Conservation (phyloP, 2,113 vertebrate genomes). For the Ceyx melanurus region DNA sequence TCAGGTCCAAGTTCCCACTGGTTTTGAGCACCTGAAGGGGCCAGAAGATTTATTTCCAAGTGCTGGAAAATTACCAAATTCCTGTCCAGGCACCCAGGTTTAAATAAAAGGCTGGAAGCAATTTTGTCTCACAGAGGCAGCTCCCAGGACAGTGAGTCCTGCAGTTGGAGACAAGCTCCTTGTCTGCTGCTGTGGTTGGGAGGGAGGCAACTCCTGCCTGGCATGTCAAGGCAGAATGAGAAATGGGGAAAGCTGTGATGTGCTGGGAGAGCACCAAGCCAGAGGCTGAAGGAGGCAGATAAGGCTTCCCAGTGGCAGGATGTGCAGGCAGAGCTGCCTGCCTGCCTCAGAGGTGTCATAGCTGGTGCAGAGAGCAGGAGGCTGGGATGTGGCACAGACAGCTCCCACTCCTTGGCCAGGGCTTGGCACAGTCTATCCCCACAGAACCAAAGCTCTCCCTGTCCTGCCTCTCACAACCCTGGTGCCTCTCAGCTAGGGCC, state of each 20-base stretch:
- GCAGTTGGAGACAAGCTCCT: background rate
- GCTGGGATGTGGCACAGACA: background rate
- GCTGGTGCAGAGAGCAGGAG: background rate
- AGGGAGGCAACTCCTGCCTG: background rate
- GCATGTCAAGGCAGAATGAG: background rate
- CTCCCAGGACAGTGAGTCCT: background rate
- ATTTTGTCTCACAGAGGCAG: background rate
- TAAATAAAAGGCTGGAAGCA: background rate
- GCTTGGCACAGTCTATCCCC: background rate
- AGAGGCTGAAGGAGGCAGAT: background rate
- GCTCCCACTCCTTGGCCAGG: rapidly evolving
- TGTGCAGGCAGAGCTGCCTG: background rate
- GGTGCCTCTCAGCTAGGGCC: background rate
- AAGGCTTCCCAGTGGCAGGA: background rate
- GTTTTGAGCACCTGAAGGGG: background rate
- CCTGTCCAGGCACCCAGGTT: background rate
- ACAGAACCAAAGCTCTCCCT: background rate
- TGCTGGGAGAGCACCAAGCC: background rate
- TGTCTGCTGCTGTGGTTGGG: background rate
- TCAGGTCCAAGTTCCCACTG: background rate
- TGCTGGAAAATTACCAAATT: background rate
- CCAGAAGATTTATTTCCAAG: background rate
- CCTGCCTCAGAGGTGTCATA: background rate
- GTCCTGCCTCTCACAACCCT: background rate
- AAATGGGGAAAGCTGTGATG: background rate